Percentiles rank a stretch among this genome's conserved stretches.
These are phyloP conservation scores for Megalonaias nervosa DNA, from an alignment of 1,140 invertebrate species.

Conservation along the genomic window DNA sequence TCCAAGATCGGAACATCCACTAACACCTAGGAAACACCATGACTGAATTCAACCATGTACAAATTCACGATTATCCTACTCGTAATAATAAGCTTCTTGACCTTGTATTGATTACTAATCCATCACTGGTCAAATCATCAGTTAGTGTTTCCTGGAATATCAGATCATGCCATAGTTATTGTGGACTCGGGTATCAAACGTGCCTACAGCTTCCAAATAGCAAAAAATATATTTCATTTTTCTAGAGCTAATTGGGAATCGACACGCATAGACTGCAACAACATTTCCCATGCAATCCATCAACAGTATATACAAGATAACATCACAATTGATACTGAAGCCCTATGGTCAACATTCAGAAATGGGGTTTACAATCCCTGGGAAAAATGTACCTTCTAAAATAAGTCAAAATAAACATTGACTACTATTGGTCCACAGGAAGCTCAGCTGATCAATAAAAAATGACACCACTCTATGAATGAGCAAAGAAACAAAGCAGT, in stretches of 20 bases:
- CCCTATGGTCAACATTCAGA: constrained; percentile 1
- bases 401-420: too few species aligned
- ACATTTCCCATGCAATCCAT: neutral
- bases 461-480: too few species aligned
- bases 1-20: constrained; percentile 2
- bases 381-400: too few species aligned
- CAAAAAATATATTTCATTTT: neutral
- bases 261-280: neutral
- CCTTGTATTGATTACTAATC: constrained; percentile 22
- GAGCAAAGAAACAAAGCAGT: too few species aligned
- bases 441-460: too few species aligned
- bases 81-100: constrained; percentile 22
- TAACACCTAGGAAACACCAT: constrained; percentile 9
- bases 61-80: constrained; percentile 18
- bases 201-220: neutral
- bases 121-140: constrained; percentile 8
- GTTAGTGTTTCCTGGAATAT: constrained; percentile 21
- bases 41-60: neutral
- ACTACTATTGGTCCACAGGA: too few species aligned
- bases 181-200: constrained; percentile 1
- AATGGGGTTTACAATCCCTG: neutral
- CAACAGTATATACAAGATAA: too few species aligned
- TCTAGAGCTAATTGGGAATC: neutral
- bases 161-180: constrained; percentile 18
- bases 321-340: neutral